Percentiles rank a stretch among this genome's conserved stretches.
Evolutionary conservation across 1,140 invertebrate species (phyloP).

Genomic region (Lucilia sericata): DNA sequence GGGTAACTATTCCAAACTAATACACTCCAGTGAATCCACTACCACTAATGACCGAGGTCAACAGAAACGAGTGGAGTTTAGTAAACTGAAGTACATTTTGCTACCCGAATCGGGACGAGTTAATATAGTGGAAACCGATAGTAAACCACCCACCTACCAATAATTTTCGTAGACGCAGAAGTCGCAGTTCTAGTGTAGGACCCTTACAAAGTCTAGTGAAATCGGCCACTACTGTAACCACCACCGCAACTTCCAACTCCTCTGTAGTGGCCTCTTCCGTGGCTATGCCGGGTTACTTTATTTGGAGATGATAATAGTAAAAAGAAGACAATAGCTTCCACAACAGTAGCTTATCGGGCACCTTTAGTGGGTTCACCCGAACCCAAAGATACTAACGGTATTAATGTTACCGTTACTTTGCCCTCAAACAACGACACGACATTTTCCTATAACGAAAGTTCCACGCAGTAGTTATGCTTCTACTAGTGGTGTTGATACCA

Average conservation of each 20-base stretch:
- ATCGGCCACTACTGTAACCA: conserved; percentile 49
- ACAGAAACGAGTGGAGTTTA: conserved; percentile 84
- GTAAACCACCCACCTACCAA: conserved; percentile 85
- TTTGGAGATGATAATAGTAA: conserved; percentile 59
- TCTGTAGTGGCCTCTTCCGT: conserved; percentile 27
- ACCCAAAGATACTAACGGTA: conserved; percentile 49
- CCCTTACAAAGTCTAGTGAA: conserved; percentile 62
- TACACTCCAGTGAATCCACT: conserved; percentile 65
- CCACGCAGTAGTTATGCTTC: conserved; percentile 60
- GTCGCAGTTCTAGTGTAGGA: conserved; percentile 67
- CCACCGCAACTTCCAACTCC: conserved; percentile 23
- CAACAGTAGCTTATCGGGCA: conserved; percentile 60
- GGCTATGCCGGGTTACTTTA: conserved; percentile 53
- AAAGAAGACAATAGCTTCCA: conserved; percentile 55
- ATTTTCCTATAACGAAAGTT: conserved; percentile 48
- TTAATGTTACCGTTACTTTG: conserved; percentile 57
- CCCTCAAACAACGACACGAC: conserved; percentile 30
- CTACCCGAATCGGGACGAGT: conserved; percentile 85
- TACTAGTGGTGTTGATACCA: conserved; percentile 67
- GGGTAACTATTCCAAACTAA: conserved; percentile 45
- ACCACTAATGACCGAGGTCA: conserved; percentile 47
- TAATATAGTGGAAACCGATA: conserved; percentile 88
- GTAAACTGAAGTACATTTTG: conserved; percentile 87
- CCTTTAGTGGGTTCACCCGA: conserved; percentile 59
- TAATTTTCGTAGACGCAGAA: conserved; percentile 77